phyloP scores from a whole-genome alignment of 2,888 invertebrate species.

The Plebejus melissa region DNA sequence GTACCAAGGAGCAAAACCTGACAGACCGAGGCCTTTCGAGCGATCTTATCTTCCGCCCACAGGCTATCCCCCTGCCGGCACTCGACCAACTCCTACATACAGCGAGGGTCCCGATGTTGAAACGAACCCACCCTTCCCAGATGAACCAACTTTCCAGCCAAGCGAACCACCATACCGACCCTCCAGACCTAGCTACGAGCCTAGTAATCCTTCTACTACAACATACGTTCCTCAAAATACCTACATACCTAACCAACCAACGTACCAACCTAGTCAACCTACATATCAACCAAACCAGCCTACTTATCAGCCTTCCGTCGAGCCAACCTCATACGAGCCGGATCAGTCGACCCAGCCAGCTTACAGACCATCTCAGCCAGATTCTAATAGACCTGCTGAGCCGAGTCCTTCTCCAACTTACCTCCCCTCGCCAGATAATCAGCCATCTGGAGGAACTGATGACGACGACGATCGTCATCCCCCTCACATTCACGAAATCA shows the following conservation, averaged over 20 bases:
- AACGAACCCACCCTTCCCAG: constrained; percentile 19
- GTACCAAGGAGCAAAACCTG: constrained; percentile 81
- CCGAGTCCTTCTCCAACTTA: constrained; percentile 31
- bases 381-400: constrained; percentile 33
- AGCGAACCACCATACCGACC: constrained; percentile 40
- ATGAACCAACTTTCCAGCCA: constrained; percentile 39
- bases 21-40: constrained; percentile 85
- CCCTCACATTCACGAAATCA: constrained; percentile 86
- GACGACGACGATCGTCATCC: constrained; percentile 84
- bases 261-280: constrained; percentile 47
- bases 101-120: constrained; percentile 52
- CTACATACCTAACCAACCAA: constrained; percentile 48
- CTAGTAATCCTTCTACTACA: constrained; percentile 40
- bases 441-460: constrained; percentile 36
- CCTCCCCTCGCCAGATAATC: constrained; percentile 34
- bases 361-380: constrained; percentile 45
- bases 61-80: constrained; percentile 64
- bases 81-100: constrained; percentile 64
- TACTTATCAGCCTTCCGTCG: constrained; percentile 42
- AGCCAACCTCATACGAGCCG: constrained; percentile 33
- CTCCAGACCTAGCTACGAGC: constrained; percentile 40
- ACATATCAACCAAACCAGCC: constrained; percentile 41
- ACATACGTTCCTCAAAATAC: constrained; percentile 41
- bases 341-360: constrained; percentile 39
- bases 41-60: constrained; percentile 64